Conservation (phyloP, 2,113 vertebrate species). For the Suricata suricatta region DNA sequence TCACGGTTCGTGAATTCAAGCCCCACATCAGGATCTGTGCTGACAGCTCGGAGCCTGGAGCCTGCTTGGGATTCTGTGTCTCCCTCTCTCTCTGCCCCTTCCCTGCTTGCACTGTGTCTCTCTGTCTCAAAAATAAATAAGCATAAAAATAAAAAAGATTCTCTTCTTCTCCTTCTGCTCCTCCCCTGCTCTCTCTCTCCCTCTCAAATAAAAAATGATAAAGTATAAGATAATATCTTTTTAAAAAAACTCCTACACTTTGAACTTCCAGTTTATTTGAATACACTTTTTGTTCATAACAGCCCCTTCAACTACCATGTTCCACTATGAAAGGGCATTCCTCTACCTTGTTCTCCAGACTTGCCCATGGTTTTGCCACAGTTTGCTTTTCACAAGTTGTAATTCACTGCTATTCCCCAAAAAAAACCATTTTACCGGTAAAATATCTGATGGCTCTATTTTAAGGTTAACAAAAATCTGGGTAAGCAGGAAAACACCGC, state of each 20-base stretch:
- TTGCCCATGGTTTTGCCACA: background rate
- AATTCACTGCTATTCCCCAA: background rate
- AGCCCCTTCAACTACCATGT: background rate
- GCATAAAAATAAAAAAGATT: background rate
- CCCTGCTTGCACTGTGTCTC: too few species aligned
- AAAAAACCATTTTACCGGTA: background rate
- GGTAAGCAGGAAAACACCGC: background rate
- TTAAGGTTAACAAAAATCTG: background rate
- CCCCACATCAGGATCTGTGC: background rate
- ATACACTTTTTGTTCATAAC: background rate
- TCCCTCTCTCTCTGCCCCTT: too few species aligned
- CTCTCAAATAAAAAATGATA: too few species aligned
- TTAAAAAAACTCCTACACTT: background rate
- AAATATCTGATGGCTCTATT: background rate
- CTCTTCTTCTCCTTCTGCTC: too few species aligned
- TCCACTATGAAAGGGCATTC: background rate
- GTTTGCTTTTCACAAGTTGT: background rate
- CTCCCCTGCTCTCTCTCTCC: too few species aligned
- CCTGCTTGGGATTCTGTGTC: too few species aligned
- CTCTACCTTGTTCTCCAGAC: background rate
- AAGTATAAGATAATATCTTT: too few species aligned
- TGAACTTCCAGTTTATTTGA: background rate
- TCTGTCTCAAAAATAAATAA: too few species aligned
- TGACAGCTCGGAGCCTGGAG: too few species aligned
- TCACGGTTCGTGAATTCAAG: background rate